Evolutionary conservation across 2,888 invertebrate species (phyloP).

Genomic region (Lumbricus terrestris): DNA sequence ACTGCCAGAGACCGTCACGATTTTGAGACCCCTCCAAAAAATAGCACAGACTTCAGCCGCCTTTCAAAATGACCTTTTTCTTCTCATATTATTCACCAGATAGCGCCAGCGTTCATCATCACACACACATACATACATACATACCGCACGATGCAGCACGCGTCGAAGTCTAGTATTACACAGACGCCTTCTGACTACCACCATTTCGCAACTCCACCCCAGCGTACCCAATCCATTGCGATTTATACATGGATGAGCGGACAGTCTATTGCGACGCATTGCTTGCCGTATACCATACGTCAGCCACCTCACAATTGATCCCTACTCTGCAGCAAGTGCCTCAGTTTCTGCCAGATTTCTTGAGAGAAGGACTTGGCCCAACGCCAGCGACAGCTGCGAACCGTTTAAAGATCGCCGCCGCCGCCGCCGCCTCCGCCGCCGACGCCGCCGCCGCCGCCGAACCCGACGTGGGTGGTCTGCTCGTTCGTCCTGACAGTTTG

Average conservation of each 20-base stretch:
- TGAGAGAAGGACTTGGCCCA: neutral
- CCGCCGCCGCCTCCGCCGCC: neutral
- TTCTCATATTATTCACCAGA: neutral
- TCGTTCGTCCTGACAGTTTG: neutral
- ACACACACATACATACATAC: neutral
- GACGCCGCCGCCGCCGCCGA: neutral
- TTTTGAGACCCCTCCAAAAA: no score
- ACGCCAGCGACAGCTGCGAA: conserved; percentile 3
- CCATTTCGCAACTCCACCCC: neutral
- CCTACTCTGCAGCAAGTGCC: neutral
- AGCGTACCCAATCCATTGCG: neutral
- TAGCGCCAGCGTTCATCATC: neutral
- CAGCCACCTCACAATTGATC: neutral
- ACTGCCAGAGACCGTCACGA: no score
- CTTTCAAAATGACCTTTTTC: neutral
- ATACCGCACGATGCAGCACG: neutral
- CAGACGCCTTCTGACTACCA: neutral
- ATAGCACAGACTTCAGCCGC: no score
- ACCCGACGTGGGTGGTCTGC: neutral
- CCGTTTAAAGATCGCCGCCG: neutral
- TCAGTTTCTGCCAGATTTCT: neutral
- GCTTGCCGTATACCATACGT: neutral
- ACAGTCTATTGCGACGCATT: neutral
- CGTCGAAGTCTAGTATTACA: neutral
- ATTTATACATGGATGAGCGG: neutral